Evolutionary conservation across 2,113 vertebrate genomes (phyloP).

Genomic region (Prionailurus bengalensis): DNA sequence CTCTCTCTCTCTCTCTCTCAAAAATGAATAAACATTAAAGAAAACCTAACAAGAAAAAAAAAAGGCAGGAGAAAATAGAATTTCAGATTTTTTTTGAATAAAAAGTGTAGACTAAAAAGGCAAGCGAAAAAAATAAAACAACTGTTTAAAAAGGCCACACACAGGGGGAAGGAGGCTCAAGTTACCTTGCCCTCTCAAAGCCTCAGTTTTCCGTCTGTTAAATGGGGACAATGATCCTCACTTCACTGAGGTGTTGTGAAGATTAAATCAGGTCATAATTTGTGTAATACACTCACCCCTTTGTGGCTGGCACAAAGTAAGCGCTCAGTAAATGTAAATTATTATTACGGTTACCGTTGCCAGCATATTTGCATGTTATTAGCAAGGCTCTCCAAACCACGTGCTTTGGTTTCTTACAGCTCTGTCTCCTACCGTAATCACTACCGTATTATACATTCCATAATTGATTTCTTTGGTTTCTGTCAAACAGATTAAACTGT

Average conservation of each 20-base stretch:
- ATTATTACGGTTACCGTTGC: not conserved
- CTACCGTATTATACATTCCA: not conserved
- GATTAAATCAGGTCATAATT: not conserved
- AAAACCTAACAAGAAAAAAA: not conserved
- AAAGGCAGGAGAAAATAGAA: not conserved
- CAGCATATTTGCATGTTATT: not conserved
- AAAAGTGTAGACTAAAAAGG: not conserved
- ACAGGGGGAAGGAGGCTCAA: not conserved
- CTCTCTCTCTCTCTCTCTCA: no score
- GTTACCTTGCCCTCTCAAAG: not conserved
- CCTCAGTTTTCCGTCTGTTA: not conserved
- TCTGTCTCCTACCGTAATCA: not conserved
- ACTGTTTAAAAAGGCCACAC: not conserved
- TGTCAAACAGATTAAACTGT: not conserved
- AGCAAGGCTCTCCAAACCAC: not conserved
- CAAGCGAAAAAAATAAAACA: not conserved
- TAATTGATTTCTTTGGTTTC: not conserved
- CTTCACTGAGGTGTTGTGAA: not conserved
- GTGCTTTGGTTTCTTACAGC: not conserved
- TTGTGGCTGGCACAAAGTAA: not conserved
- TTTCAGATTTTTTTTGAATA: not conserved
- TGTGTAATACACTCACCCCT: not conserved
- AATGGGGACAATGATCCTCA: not conserved
- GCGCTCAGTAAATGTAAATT: not conserved
- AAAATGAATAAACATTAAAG: no score